Evolutionary conservation across 2,113 vertebrate species (phyloP).

Genomic region (Saguinus imperator): DNA sequence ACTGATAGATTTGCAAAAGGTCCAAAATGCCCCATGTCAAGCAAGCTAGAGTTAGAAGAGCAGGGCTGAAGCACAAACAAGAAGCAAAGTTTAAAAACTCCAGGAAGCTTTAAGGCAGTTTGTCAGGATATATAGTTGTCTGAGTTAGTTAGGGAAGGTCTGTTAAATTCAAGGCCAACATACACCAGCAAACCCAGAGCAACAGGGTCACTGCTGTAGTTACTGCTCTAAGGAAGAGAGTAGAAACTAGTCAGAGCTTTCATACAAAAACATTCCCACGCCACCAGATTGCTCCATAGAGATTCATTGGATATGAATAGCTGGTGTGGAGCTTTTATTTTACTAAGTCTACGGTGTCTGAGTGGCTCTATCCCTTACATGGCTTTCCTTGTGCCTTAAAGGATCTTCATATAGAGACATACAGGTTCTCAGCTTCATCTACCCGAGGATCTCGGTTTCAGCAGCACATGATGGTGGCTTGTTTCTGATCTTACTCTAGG

Average conservation of each 20-base stretch:
- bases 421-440: background rate
- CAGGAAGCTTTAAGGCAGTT: background rate
- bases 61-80: background rate
- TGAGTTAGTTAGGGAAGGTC: background rate
- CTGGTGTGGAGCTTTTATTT: background rate
- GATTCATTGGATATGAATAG: background rate
- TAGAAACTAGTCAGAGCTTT: background rate
- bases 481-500: background rate
- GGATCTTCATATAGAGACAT: background rate
- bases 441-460: background rate
- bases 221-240: background rate
- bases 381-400: background rate
- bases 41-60: background rate
- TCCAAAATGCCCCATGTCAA: background rate
- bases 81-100: conserved; percentile 26
- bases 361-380: background rate
- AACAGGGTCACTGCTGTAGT: background rate
- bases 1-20: conserved; percentile 9
- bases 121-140: background rate
- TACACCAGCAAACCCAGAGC: conserved; percentile 23
- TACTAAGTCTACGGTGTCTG: background rate
- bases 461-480: background rate
- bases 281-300: background rate
- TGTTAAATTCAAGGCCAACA: background rate
- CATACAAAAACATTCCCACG: background rate